Base-by-base conservation (phyloP, 2,797 vertebrate species). In the Neoniphon sammara region DNA sequence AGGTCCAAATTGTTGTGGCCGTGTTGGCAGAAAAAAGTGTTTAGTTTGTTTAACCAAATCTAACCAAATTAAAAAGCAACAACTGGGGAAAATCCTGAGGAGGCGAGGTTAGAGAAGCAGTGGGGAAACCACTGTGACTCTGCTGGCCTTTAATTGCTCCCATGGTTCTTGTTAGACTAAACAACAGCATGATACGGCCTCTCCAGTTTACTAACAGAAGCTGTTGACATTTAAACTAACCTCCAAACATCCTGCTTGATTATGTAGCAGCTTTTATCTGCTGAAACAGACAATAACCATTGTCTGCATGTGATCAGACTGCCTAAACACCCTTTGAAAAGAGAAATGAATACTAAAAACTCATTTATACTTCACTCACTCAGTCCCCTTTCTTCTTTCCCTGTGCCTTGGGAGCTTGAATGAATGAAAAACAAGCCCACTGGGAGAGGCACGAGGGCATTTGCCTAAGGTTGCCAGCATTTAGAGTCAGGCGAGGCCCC, bases 61-160 rank as follows among this genome's bases (percentile, higher is more conserved):
- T 70, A 34, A 54, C 20, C 42, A 77, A 77, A 88, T 80, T 55
- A 78, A 75, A 81, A 75, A 78, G 61, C 58, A 47, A 27, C 10
- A 27, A 54, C 36, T 64, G 44, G 46, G 68, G 78, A 56, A 58
- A 7, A 21, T 78, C 54, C 72, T 63, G 52, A 49, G 73, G 34
- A 34, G 36, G 14, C 36, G 6, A 44, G 15, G 27, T 0, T 34
- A 21, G 54, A 34, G 25, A 68, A 71, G 21, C 71, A n/a, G 5
- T 34, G 11, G 70, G 60, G 70, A 57, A 69, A 55, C 57, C 73
- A 30, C 69, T 23, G 70, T 27, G 80, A 77, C 76, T 69, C 66
- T 15, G 61, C 54, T 20, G 71, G 67, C 58, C 53, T 73, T 36
- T 89, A 83, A 89, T 89, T 87, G 82, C 75, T 86, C 83, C 87